Evolutionary conservation across 2,797 vertebrate species (phyloP), one percentile per base, ranked within the genome.

Genomic region (Clarias laeviceps): DNA sequence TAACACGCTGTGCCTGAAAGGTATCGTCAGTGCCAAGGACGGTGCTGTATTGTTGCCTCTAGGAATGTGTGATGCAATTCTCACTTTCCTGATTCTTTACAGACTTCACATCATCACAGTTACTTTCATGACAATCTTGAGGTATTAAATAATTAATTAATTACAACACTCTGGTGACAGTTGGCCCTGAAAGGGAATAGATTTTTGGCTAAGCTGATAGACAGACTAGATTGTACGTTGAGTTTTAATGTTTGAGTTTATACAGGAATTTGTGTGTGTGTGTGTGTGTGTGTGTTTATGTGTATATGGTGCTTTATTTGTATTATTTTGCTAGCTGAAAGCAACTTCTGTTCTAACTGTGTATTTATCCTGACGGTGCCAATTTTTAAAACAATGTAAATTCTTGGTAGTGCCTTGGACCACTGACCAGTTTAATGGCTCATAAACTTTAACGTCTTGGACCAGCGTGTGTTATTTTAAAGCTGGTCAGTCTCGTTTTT

Each of bases 401-500:
- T 56, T 40, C 45, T 77, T 18, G 14, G 54, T 82, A 68, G 84
- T 87, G 88, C 88, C 84, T 87, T 87, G 64, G 74, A 72, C 78
- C 82, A 54, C 37, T 87, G 79, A 74, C 85, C 61, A 68, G 80
- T 66, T 68, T 77, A 77, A 45, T 17, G 54, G 34, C 50, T 65
- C 29, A 40, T 74, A 66, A 62, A 82, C 45, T 57, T 85, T n/a
- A 70, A 61, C 2, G 56, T 83, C 22, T 34, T 62, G 72, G 74
- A 76, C 50, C 56, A 77, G 56, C 27, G 5, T 9, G 24, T 84
- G 69, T 79, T 78, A 73, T 64, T 81, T 83, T 45, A 32, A 29
- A 70, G 34, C 37, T 68, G 20, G 64, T 68, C 66, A 29, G 37
- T 70, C 22, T 64, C 45, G 24, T 68, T 77, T 78, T 83, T 77